Conservation (phyloP, 2,888 invertebrate genomes). For the Lasioglossum pauxillum region DNA sequence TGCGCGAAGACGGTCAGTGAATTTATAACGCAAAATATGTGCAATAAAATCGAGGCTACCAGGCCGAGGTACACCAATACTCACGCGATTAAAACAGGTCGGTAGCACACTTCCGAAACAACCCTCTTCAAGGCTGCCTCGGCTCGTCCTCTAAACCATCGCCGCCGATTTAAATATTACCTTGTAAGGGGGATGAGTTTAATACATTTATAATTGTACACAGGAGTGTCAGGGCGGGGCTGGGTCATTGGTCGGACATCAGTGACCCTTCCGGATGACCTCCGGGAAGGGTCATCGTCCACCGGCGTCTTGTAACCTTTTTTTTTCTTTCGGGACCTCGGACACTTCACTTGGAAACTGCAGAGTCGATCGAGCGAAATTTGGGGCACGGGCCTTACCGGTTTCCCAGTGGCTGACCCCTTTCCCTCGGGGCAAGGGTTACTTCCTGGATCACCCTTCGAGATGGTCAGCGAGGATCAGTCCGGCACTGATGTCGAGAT, state of each 20-base stretch:
- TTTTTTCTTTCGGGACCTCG: conserved; percentile 32
- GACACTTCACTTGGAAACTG: conserved; percentile 70
- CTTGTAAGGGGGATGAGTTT: conserved; percentile 81
- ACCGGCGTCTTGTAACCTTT: conserved; percentile 67
- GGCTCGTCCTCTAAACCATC: conserved; percentile 69
- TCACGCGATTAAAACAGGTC: conserved; percentile 76
- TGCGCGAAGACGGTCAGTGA: conserved; percentile 55
- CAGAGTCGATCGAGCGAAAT: conserved; percentile 73
- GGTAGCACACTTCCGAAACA: conserved; percentile 52
- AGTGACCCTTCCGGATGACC: conserved; percentile 81
- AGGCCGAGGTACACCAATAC: conserved; percentile 61
- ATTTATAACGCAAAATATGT: conserved; percentile 83
- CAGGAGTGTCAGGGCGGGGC: conserved; percentile 77
- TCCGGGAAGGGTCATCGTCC: conserved; percentile 69
- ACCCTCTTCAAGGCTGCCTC: conserved; percentile 32
- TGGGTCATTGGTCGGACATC: conserved; percentile 83
- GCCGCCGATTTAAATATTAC: conserved; percentile 79
- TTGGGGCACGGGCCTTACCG: conserved; percentile 80
- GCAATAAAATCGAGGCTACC: conserved; percentile 78
- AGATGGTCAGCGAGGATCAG: conserved; percentile 35
- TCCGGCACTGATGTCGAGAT: background rate
- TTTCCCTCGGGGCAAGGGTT: conserved; percentile 21
- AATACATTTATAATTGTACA: conserved; percentile 84
- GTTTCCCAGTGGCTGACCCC: conserved; percentile 59
- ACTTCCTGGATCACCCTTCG: conserved; percentile 10